phyloP scores from a whole-genome alignment of 1,140 invertebrate genomes.

The Meloidogyne exigua region DNA sequence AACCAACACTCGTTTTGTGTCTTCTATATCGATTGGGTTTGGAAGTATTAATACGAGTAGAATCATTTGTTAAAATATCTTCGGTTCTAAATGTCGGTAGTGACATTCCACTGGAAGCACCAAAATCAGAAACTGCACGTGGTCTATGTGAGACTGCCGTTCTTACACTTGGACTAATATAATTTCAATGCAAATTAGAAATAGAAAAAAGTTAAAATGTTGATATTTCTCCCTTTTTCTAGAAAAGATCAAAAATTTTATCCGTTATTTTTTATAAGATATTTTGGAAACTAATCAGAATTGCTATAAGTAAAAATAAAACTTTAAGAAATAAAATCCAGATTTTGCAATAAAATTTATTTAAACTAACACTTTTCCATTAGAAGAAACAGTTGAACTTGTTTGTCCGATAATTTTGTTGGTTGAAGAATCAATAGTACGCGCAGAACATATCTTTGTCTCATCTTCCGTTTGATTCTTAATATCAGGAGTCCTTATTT shows the following conservation, averaged over 20 bases:
- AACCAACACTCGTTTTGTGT: conserved; percentile 18
- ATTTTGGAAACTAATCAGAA: no score
- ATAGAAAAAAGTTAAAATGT: no score
- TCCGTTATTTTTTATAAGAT: no score
- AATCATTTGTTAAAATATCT: conserved; percentile 43
- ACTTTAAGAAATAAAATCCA: not conserved
- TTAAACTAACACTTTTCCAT: conserved; percentile 17
- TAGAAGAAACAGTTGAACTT: not conserved
- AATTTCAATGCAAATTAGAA: conserved; percentile 22
- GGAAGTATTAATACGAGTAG: conserved; percentile 30
- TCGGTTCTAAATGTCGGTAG: conserved; percentile 56
- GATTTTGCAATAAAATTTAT: conserved; percentile 36
- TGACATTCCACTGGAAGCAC: conserved; percentile 51
- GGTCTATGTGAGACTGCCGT: conserved; percentile 37
- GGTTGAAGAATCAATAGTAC: not conserved
- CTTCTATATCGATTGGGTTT: conserved; percentile 20
- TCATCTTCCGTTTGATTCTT: not conserved
- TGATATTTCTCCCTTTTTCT: no score
- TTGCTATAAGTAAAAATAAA: no score
- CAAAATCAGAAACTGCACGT: conserved; percentile 60
- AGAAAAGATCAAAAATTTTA: no score
- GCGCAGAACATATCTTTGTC: not conserved
- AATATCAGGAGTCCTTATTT: not conserved
- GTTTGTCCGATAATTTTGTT: not conserved
- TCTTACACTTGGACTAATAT: not conserved